Conservation (phyloP, 2,113 vertebrate species). For the Daphoenositta chrysoptera region DNA sequence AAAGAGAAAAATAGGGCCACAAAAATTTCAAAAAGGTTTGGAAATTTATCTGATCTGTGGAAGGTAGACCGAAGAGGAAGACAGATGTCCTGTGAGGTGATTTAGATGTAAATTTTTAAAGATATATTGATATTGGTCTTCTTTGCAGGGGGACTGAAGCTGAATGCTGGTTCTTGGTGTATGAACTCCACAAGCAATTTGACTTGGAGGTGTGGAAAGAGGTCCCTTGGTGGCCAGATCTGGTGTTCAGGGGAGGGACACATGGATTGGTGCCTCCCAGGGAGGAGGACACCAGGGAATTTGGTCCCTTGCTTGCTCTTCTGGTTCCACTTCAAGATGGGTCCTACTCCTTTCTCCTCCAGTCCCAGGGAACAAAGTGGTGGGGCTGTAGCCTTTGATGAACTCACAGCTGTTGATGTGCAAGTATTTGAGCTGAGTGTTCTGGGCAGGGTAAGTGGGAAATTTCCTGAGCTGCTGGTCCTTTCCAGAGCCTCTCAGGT, state of each 20-base stretch:
- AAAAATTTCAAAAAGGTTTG: background rate
- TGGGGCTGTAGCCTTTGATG: background rate
- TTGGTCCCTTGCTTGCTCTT: background rate
- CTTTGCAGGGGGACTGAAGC: background rate
- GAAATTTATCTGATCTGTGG: conserved; percentile 4
- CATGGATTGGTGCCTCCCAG: background rate
- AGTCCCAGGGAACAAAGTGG: background rate
- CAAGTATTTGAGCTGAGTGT: background rate
- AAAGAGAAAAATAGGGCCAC: conserved; percentile 23
- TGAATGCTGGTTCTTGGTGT: background rate
- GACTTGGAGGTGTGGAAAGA: background rate
- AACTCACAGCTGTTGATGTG: background rate
- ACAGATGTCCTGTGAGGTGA: background rate
- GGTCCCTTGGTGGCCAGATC: background rate
- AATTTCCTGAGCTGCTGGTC: background rate
- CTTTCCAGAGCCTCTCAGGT: background rate
- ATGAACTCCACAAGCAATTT: background rate
- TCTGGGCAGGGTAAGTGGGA: background rate
- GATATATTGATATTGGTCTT: background rate
- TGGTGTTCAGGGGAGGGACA: background rate
- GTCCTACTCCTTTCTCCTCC: background rate
- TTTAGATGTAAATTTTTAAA: background rate
- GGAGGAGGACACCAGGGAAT: background rate
- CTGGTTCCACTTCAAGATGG: background rate
- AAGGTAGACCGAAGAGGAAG: background rate